phyloP scores from a whole-genome alignment of 2,113 vertebrate genomes.

The Calyptommatus sinebrachiatus region DNA sequence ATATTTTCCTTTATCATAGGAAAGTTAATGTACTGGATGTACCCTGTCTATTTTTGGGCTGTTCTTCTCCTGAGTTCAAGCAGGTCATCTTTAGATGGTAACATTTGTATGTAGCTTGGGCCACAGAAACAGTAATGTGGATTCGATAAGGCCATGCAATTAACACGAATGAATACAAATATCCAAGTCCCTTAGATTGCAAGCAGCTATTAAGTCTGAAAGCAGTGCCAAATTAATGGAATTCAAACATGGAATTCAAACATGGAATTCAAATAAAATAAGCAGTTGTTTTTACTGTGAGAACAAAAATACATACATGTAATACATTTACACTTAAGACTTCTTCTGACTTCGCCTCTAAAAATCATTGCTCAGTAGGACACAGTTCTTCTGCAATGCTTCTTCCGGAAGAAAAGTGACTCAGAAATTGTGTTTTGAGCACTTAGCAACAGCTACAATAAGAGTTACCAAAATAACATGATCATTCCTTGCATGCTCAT shows the following conservation, averaged over 20 bases:
- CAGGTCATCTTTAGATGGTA: too few relatives aligned
- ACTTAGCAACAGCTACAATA: slow-evolving; percentile 30
- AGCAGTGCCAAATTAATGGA: slow-evolving; percentile 22
- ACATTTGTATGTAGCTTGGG: too few relatives aligned
- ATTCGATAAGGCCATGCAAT: too few relatives aligned
- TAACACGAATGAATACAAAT: background rate
- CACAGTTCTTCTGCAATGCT: slow-evolving; percentile 39
- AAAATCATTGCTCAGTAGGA: slow-evolving; percentile 2
- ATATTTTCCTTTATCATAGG: too few relatives aligned
- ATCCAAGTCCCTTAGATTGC: background rate
- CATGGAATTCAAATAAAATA: slow-evolving; percentile 4
- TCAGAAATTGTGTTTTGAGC: slow-evolving; percentile 38
- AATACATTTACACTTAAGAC: background rate
- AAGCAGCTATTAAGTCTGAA: background rate
- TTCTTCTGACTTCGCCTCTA: slow-evolving; percentile 43
- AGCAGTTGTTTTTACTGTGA: slow-evolving; percentile 38
- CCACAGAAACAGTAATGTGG: too few relatives aligned
- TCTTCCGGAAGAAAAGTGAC: slow-evolving; percentile 39
- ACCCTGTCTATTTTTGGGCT: too few relatives aligned
- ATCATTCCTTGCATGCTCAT: slow-evolving; percentile 57
- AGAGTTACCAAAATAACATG: slow-evolving; percentile 46
- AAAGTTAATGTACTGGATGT: too few relatives aligned
- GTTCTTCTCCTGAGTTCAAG: too few relatives aligned
- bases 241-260: slow-evolving; percentile 10
- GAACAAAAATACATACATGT: slow-evolving; percentile 11